These are phyloP conservation scores for Rhopalosiphum padi DNA, from an alignment of 1,140 invertebrate genomes.

Conservation along the genomic window DNA sequence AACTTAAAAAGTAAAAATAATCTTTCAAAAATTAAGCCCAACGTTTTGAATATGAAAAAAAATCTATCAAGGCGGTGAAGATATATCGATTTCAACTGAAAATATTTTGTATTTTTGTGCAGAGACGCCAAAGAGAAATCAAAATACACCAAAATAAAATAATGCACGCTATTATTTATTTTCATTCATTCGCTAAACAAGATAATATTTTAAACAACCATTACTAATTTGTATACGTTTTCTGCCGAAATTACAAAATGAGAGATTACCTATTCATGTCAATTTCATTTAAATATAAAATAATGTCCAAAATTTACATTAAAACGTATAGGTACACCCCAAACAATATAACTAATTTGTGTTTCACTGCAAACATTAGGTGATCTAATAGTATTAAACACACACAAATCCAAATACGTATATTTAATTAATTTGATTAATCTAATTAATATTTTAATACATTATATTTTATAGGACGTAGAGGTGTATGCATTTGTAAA, in stretches of 20 bases:
- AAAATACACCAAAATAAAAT: too few relatives aligned
- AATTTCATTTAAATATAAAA: not conserved
- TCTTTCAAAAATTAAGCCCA: not conserved
- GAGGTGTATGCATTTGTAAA: not conserved
- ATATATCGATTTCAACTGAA: not conserved
- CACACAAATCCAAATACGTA: not conserved
- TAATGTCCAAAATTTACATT: not conserved
- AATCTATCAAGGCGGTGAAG: not conserved
- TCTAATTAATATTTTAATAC: conserved; percentile 11
- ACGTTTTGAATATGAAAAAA: not conserved
- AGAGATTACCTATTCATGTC: not conserved
- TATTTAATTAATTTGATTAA: not conserved
- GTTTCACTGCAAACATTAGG: not conserved
- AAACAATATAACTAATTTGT: not conserved
- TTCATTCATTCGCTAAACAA: not conserved
- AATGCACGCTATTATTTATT: too few relatives aligned
- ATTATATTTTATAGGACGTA: not conserved
- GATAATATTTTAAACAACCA: not conserved
- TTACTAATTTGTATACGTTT: not conserved
- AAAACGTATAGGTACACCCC: not conserved
- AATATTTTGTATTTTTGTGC: not conserved
- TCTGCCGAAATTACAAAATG: not conserved
- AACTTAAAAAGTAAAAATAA: not conserved
- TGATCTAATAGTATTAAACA: not conserved
- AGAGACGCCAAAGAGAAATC: not conserved